Base-by-base conservation (phyloP, 2,888 invertebrate genomes). In the Eueremaeus valkanovi region DNA sequence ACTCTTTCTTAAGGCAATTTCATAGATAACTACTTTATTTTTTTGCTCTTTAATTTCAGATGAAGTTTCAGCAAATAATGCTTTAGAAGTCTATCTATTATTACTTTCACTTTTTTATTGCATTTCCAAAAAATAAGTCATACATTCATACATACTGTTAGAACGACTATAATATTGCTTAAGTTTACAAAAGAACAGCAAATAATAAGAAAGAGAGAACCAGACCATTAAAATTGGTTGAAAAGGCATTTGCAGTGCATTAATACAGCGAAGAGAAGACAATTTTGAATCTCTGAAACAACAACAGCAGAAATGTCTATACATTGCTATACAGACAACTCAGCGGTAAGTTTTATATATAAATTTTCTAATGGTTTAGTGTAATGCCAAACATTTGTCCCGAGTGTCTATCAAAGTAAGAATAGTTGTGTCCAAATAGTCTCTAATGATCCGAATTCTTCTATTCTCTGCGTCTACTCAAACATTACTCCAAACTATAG, bases 341-440 rank as follows among this genome's bases (percentile, higher is more conserved):
- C 24, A 68, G 68, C 36, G 40, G 40, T 68, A 40, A 68, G 40
- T 68, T 68, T 42, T 40, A 11, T 11, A 68, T 40, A 68, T 68
- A 68, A 36, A n/a, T 29, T 66, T 66, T 42, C 40, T 68, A 68
- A 40, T 68, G 68, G 40, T 42, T 68, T 42, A 24, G 61, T 31
- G 33, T 68, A 68, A 68, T 68, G 68, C 42, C 40, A 40, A 68
- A 68, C 40, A 68, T 68, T 63, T 63, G 63, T 63, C 63, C 63
- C 63, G n/a, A 63, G 29, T 33, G 63, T 63, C 63, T 63, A 61
- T 61, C 29, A 31, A 61, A 58, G 21, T 31, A 31, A 27, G 13
- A 63, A 63, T 36, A 63, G 21, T 63, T n/a, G 11, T 68, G 36
- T 68, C 36, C 36, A 68, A 68, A 40, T 42, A 66, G 68, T 68